These are phyloP conservation scores for Centropus bengalensis DNA, from an alignment of 2,113 vertebrate genomes.

Conservation along the genomic window DNA sequence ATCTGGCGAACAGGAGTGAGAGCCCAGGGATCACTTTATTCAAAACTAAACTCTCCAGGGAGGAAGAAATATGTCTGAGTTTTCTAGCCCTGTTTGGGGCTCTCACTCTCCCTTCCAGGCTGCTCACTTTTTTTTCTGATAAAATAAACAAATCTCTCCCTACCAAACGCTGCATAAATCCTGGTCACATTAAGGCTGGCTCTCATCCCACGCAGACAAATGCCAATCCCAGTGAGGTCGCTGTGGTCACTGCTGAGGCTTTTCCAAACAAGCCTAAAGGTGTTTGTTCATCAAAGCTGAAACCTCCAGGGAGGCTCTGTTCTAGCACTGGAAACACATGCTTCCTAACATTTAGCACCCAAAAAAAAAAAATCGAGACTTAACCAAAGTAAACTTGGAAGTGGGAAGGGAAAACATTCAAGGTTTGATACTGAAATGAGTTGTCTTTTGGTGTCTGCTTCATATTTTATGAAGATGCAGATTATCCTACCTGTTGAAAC, in stretches of 20 bases:
- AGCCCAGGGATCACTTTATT: conserved; percentile 2
- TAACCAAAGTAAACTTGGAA: conserved; percentile 18
- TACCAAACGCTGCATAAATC: neutral
- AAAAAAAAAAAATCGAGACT: neutral
- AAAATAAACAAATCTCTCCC: neutral
- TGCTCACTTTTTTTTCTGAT: neutral
- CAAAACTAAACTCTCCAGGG: neutral
- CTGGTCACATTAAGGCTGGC: neutral
- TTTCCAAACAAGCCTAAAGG: conserved; percentile 29
- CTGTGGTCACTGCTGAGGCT: neutral
- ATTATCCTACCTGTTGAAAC: neutral
- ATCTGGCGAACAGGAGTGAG: conserved; percentile 48
- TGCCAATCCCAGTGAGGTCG: neutral
- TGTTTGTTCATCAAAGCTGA: conserved; percentile 38
- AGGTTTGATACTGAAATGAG: neutral
- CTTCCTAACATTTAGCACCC: neutral
- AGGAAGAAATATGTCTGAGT: neutral
- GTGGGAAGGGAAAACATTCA: neutral
- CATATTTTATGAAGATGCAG: neutral
- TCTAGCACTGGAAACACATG: neutral
- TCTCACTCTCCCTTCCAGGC: neutral
- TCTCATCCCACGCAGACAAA: neutral
- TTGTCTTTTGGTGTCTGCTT: neutral
- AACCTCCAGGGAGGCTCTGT: neutral
- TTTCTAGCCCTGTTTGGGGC: neutral